phyloP scores from a whole-genome alignment of 2,888 invertebrate genomes.

The Andrena bicolor region DNA sequence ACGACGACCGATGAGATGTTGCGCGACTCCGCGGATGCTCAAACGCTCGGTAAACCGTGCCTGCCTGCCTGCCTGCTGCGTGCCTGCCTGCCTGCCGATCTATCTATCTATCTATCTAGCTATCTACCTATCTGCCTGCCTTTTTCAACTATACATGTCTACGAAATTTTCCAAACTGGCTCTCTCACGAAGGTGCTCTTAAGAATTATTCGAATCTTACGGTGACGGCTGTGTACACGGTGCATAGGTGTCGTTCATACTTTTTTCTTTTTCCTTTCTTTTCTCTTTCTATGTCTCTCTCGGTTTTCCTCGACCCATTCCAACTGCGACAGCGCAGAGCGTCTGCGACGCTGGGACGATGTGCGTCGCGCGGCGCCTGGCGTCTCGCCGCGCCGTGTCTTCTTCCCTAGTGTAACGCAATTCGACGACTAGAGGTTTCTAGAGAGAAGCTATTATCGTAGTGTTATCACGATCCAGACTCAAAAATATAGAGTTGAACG shows the following conservation, averaged over 20 bases:
- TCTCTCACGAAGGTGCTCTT: constrained; percentile 31
- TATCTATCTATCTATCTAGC: neutral
- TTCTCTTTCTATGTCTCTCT: constrained; percentile 37
- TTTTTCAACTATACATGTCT: constrained; percentile 43
- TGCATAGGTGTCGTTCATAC: constrained; percentile 74
- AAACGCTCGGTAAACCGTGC: constrained; percentile 12
- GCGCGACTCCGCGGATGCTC: constrained; percentile 28
- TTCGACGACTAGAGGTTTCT: constrained; percentile 13
- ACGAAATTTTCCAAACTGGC: constrained; percentile 17
- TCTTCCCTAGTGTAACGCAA: constrained; percentile 16
- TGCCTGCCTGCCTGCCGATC: neutral
- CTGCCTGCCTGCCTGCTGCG: neutral
- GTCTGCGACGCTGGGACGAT: constrained; percentile 61
- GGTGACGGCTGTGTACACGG: constrained; percentile 56
- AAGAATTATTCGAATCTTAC: constrained; percentile 52
- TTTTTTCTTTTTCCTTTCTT: constrained; percentile 55
- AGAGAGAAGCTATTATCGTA: neutral
- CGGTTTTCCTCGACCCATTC: constrained; percentile 35
- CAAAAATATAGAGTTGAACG: no score
- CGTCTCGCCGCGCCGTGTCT: constrained; percentile 64
- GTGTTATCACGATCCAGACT: neutral
- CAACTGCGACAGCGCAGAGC: constrained; percentile 67
- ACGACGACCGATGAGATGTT: constrained; percentile 33
- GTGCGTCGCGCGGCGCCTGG: constrained; percentile 61
- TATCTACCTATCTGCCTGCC: neutral